These are phyloP conservation scores for Brachycybe producta DNA, from an alignment of 2,888 invertebrate genomes.

Conservation along the genomic window DNA sequence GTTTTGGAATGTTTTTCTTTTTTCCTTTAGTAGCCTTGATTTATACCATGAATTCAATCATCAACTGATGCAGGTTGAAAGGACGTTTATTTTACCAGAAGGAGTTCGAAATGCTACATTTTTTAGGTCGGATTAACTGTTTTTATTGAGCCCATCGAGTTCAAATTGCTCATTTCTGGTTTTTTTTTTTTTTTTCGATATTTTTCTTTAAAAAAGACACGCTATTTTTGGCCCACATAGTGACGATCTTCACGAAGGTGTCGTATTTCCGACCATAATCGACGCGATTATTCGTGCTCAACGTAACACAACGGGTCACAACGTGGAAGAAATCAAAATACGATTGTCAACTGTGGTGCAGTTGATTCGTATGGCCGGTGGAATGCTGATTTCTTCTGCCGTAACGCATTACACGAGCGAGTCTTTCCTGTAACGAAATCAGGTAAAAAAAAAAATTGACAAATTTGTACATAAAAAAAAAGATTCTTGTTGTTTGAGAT, in stretches of 20 bases:
- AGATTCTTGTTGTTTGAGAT: too few species aligned
- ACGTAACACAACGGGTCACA: not conserved
- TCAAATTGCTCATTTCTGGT: not conserved
- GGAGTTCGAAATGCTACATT: conserved; percentile 8
- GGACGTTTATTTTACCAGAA: conserved; percentile 16
- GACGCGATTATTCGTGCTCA: conserved; percentile 16
- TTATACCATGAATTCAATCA: conserved; percentile 18
- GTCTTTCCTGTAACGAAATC: conserved; percentile 7
- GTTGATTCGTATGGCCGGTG: conserved; percentile 13
- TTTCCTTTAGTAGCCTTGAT: conserved; percentile 8
- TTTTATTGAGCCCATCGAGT: too few species aligned
- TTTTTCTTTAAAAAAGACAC: conserved; percentile 16
- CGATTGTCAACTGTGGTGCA: conserved; percentile 17
- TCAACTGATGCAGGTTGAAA: conserved; percentile 17
- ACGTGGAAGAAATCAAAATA: conserved; percentile 1
- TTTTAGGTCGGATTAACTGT: conserved; percentile 2
- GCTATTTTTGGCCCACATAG: conserved; percentile 22
- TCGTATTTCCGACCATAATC: conserved; percentile 20
- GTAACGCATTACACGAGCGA: not conserved
- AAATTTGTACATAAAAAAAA: not conserved
- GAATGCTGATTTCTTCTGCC: conserved; percentile 13
- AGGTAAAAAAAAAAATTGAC: too few species aligned
- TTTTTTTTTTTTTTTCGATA: not conserved
- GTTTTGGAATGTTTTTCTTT: too few species aligned
- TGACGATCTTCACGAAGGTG: conserved; percentile 18